A percentile compares a stretch with the other conserved stretches of the same genome.
Evolutionary conservation across 2,113 vertebrate species (phyloP).

Genomic region (Felis catus): F.catus_Fca126_mat1.0 CM031424.1:83855501-83856000

Average conservation of each 20-base stretch:
- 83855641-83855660: neutral
- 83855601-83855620: neutral
- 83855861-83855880: neutral
- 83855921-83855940: neutral
- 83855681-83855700: neutral
- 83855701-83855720: neutral
- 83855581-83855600: neutral
- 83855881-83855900: neutral
- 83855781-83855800: neutral
- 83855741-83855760: neutral
- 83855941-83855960: neutral
- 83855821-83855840: neutral
- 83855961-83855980: no score
- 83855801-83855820: neutral
- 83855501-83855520: slow-evolving; percentile 7
- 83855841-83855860: neutral
- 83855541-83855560: neutral
- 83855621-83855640: neutral
- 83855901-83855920: neutral
- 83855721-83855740: neutral
- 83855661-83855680: neutral
- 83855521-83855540: neutral
- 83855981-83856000: no score
- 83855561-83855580: neutral
- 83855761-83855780: neutral